Percentiles rank a stretch among this genome's conserved stretches.
These are phyloP conservation scores for Hippocampus guttulatus DNA, from an alignment of 2,113 vertebrate genomes.

Conservation along the genomic window DNA sequence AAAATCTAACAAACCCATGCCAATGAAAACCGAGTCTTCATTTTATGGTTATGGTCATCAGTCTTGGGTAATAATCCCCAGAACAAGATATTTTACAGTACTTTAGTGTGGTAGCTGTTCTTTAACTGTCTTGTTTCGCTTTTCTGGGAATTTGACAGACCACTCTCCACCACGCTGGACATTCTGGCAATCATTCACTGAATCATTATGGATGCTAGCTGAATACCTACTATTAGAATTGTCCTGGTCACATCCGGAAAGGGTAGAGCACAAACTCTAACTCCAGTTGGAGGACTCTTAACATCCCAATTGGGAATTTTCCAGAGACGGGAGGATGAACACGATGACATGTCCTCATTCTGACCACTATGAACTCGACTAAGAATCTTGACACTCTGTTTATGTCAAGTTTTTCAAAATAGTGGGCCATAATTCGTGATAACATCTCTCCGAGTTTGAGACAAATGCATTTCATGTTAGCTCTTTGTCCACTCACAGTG, in stretches of 20 bases:
- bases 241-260: not conserved
- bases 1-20: not conserved
- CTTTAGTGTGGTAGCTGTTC: too few relatives aligned
- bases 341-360: conserved; percentile 11
- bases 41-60: not conserved
- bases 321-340: not conserved
- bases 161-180: too few relatives aligned
- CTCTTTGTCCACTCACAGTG: not conserved
- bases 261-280: not conserved
- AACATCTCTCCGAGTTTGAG: conserved; percentile 16
- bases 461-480: conserved; percentile 31
- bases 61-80: too few relatives aligned
- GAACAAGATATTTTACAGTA: too few relatives aligned
- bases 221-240: not conserved
- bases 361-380: not conserved
- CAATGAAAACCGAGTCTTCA: not conserved
- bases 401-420: not conserved
- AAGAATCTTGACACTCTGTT: not conserved
- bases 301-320: not conserved
- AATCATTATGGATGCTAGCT: not conserved
- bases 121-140: too few relatives aligned
- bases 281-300: too few relatives aligned
- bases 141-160: too few relatives aligned
- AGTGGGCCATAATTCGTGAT: not conserved
- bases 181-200: not conserved